Conservation (phyloP, 2,888 invertebrate genomes). For the Apoderus coryli region DNA sequence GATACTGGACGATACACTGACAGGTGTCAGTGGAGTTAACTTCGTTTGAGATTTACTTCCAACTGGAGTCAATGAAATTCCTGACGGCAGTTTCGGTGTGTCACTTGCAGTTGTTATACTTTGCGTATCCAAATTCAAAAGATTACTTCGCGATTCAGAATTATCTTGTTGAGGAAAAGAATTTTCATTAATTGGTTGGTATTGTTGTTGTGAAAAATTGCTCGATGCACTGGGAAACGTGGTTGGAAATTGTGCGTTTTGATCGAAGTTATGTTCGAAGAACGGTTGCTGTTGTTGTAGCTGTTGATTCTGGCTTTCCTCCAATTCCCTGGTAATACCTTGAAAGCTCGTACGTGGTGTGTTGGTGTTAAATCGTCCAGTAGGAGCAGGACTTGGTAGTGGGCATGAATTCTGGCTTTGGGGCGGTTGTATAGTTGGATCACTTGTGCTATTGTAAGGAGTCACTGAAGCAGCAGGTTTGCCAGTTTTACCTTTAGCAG, state of each 20-base stretch:
- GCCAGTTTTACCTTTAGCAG: slow-evolving; percentile 29
- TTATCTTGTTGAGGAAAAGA: too few species aligned
- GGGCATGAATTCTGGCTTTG: slow-evolving; percentile 6
- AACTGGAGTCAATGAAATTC: slow-evolving; percentile 17
- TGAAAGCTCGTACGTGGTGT: slow-evolving; percentile 15
- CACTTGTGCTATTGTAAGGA: slow-evolving; percentile 28
- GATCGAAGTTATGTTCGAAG: slow-evolving; percentile 20
- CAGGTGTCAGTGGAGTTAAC: slow-evolving; percentile 6
- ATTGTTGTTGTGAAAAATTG: slow-evolving; percentile 18
- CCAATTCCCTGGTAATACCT: not conserved
- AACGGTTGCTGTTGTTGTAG: slow-evolving; percentile 14
- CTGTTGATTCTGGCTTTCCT: too few species aligned
- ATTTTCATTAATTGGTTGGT: slow-evolving; percentile 3
- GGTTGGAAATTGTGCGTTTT: slow-evolving; percentile 18
- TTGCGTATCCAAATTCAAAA: slow-evolving; percentile 20
- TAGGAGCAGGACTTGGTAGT: slow-evolving; percentile 6
- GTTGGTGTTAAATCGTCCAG: slow-evolving; percentile 4
- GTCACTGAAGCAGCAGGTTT: slow-evolving; percentile 42
- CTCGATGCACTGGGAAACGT: slow-evolving; percentile 16
- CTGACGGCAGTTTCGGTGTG: slow-evolving; percentile 18
- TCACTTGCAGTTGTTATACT: slow-evolving; percentile 14
- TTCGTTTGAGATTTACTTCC: slow-evolving; percentile 5
- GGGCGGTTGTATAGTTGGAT: slow-evolving; percentile 14
- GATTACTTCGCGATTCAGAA: slow-evolving; percentile 13
- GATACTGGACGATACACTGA: slow-evolving; percentile 3